Evolutionary conservation across 2,113 vertebrate species (phyloP).

Genomic region (Chlamydotis undulata): DNA sequence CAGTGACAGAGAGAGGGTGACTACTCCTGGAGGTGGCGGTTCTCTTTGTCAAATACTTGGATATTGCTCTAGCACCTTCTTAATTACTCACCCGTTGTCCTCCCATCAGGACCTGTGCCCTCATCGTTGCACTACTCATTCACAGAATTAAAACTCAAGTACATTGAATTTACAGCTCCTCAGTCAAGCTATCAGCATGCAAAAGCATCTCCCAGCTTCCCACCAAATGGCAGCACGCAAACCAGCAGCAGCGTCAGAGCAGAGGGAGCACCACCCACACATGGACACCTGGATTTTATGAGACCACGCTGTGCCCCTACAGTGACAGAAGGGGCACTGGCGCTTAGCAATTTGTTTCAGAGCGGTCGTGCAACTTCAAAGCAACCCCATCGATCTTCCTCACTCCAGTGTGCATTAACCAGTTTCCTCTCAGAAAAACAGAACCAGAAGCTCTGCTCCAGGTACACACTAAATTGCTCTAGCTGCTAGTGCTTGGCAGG

Average conservation of each 20-base stretch:
- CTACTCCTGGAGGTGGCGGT: background rate
- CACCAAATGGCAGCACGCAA: background rate
- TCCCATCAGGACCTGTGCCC: background rate
- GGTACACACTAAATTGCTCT: background rate
- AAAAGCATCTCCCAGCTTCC: background rate
- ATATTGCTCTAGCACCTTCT: constrained; percentile 21
- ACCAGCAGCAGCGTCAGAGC: background rate
- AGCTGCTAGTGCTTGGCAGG: background rate
- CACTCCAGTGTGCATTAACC: background rate
- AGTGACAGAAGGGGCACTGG: background rate
- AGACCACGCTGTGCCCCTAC: background rate
- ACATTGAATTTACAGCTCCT: background rate
- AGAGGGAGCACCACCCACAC: background rate
- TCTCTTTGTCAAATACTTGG: background rate
- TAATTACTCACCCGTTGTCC: background rate
- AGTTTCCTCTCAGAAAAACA: background rate
- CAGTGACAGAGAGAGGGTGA: background rate
- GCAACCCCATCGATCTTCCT: fast-evolving
- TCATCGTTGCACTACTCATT: background rate
- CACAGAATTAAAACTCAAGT: background rate
- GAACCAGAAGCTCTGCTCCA: background rate
- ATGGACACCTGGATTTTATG: background rate
- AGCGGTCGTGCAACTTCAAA: background rate
- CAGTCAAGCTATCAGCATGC: background rate
- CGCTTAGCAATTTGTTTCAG: background rate